Percentiles rank a stretch among this genome's conserved stretches.
These are phyloP conservation scores for Gerris buenoi DNA, from an alignment of 1,140 invertebrate genomes.

Conservation along the genomic window DNA sequence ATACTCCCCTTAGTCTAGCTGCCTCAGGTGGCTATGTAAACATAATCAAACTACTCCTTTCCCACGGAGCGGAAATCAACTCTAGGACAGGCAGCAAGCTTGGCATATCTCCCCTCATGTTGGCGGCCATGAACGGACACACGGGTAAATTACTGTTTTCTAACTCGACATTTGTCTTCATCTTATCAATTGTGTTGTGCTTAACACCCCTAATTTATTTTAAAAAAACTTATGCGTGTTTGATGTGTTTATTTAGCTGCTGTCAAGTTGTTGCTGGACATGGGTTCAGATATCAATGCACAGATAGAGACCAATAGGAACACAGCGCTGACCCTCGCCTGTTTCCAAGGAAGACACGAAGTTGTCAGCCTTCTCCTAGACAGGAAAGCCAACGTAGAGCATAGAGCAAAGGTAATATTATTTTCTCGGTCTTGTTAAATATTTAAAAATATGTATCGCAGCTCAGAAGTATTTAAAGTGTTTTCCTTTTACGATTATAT, in stretches of 20 bases:
- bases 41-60: constrained; percentile 87
- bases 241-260: constrained; percentile 40
- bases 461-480: neutral
- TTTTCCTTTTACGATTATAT: constrained; percentile 8
- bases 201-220: neutral
- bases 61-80: constrained; percentile 92
- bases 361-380: constrained; percentile 91
- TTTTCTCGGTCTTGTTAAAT: too few relatives aligned
- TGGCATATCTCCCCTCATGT: constrained; percentile 96
- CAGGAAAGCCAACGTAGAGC: constrained; percentile 95
- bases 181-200: neutral
- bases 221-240: neutral
- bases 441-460: neutral
- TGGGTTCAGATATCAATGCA: constrained; percentile 98
- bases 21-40: constrained; percentile 97
- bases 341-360: constrained; percentile 97
- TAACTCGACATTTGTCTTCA: neutral
- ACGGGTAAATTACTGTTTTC: constrained; percentile 36
- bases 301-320: constrained; percentile 99
- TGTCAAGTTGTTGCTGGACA: constrained; percentile 80
- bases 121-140: constrained; percentile 99
- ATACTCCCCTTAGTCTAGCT: constrained; percentile 92
- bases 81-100: constrained; percentile 92
- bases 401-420: constrained; percentile 73
- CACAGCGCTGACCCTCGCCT: constrained; percentile 94